Percentiles rank a stretch among this genome's conserved stretches.
Evolutionary conservation across 2,797 vertebrate species (phyloP).

Genomic region (Falco concolor): DNA sequence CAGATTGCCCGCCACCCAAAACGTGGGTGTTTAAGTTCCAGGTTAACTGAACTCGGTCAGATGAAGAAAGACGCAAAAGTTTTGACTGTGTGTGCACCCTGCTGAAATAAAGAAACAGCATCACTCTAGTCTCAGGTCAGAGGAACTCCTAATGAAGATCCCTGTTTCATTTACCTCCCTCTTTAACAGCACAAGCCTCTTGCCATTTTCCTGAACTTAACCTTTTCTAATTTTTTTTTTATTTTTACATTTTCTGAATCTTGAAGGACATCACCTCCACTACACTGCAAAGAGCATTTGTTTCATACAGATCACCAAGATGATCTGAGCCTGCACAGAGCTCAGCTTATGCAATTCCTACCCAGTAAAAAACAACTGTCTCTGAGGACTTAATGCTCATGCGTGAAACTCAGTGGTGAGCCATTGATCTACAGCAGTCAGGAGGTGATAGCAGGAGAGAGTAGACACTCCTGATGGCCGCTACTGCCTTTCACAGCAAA

Average conservation of each 20-base stretch:
- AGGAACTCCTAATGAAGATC: neutral
- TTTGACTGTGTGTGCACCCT: neutral
- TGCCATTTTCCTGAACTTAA: neutral
- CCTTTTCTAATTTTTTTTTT: neutral
- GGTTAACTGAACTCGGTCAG: neutral
- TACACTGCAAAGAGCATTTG: neutral
- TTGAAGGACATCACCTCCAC: neutral
- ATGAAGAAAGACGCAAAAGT: neutral
- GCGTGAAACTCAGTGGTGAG: neutral
- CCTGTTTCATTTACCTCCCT: neutral
- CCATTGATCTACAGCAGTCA: neutral
- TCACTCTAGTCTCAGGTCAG: neutral
- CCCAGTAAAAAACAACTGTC: fast-evolving
- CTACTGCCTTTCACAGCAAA: neutral
- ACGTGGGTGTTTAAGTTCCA: neutral
- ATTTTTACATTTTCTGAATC: neutral
- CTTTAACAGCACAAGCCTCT: neutral
- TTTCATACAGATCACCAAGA: neutral
- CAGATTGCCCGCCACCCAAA: neutral
- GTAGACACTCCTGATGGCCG: neutral
- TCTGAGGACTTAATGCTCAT: neutral
- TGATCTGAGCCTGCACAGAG: neutral
- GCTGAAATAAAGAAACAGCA: neutral
- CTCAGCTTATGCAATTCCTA: neutral
- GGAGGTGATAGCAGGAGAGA: neutral